Conservation (phyloP, 1,140 invertebrate genomes). For the Macrocentrus cingulum region DNA sequence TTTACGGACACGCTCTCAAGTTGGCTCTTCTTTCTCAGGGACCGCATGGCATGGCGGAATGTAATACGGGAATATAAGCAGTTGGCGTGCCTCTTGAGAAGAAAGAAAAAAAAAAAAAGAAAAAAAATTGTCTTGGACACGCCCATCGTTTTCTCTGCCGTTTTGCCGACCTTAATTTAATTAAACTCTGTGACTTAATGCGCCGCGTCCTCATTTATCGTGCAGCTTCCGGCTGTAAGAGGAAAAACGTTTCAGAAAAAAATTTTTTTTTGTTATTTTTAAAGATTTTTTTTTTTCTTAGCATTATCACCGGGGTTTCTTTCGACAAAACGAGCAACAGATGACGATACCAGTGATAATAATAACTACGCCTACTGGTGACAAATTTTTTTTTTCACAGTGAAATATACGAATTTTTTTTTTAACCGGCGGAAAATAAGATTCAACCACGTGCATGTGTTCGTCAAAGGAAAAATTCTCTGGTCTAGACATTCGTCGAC, state of each 20-base stretch:
- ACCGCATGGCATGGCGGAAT: constrained; percentile 22
- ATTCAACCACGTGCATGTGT: too few relatives aligned
- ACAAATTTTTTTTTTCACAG: too few relatives aligned
- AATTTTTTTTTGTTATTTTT: too few relatives aligned
- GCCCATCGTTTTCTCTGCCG: background rate
- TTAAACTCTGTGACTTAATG: constrained; percentile 11
- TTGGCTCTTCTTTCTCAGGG: constrained; percentile 14
- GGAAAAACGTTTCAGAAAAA: background rate
- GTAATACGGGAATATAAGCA: constrained; percentile 26
- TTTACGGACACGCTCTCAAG: constrained; percentile 11
- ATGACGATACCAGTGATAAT: constrained; percentile 21
- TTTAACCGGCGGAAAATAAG: too few relatives aligned
- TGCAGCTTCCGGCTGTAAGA: constrained; percentile 10
- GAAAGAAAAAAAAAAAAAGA: too few relatives aligned
- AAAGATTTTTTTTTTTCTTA: background rate
- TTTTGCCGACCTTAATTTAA: constrained; percentile 6
- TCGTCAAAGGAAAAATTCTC: too few relatives aligned
- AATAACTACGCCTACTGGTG: constrained; percentile 23
- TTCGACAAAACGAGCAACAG: background rate
- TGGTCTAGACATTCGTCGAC: too few relatives aligned
- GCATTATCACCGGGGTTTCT: too few relatives aligned
- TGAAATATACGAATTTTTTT: too few relatives aligned
- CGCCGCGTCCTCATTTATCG: constrained; percentile 6
- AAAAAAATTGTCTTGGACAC: background rate
- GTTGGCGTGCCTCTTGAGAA: too few relatives aligned